Conservation (phyloP, 1,140 invertebrate species). For the Schlechtendalia chinensis region DNA sequence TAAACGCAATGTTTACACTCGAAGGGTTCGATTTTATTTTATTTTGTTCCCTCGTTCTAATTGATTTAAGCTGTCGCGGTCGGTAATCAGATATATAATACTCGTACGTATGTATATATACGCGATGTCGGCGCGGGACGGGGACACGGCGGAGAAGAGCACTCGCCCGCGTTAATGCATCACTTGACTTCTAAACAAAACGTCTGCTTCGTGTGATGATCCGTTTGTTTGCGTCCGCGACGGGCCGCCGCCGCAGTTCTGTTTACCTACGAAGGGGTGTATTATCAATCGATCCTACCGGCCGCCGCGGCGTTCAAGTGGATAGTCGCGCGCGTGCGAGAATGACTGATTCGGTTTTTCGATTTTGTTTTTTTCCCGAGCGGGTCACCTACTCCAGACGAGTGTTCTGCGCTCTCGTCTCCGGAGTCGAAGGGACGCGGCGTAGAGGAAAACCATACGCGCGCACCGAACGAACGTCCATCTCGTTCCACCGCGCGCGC, state of each 20-base stretch:
- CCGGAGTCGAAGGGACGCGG: too few relatives aligned
- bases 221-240: constrained; percentile 37
- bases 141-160: neutral
- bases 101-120: neutral
- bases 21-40: neutral
- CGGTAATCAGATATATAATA: constrained; percentile 46
- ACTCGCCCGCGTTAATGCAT: constrained; percentile 44
- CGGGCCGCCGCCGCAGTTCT: neutral
- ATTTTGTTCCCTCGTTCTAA: neutral
- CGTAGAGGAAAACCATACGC: too few relatives aligned
- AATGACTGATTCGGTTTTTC: neutral
- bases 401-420: too few relatives aligned
- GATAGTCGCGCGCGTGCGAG: neutral
- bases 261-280: constrained; percentile 17
- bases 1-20: neutral
- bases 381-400: too few relatives aligned
- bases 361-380: too few relatives aligned
- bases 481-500: too few relatives aligned
- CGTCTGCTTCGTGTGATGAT: constrained; percentile 18
- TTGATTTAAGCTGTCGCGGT: constrained; percentile 32
- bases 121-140: neutral
- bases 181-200: constrained; percentile 48
- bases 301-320: constrained; percentile 11
- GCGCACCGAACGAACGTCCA: too few relatives aligned
- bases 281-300: constrained; percentile 29